phyloP scores from a whole-genome alignment of 2,797 vertebrate genomes.

The Poeciliopsis turneri region DNA sequence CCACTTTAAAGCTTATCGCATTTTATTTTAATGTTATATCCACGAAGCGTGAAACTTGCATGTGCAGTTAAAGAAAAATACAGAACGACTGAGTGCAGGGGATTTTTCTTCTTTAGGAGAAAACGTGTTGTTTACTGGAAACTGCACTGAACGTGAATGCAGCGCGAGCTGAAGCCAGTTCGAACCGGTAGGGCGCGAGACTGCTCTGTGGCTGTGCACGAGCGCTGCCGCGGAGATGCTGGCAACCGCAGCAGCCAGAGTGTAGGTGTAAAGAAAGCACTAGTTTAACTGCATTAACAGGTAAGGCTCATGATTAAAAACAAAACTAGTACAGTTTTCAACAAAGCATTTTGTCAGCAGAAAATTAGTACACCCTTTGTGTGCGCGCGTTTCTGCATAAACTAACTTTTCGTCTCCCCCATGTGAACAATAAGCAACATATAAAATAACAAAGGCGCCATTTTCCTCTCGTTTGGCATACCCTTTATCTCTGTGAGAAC shows the following conservation, averaged over 20 bases:
- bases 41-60: not conserved
- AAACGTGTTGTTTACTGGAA: not conserved
- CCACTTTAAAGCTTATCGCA: not conserved
- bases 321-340: not conserved
- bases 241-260: not conserved
- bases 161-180: conserved; percentile 80
- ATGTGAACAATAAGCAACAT: not conserved
- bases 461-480: not conserved
- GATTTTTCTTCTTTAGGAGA: not conserved
- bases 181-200: conserved; percentile 81
- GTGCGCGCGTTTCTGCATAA: not conserved
- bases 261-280: not conserved
- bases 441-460: too few species aligned
- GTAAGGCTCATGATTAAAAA: not conserved
- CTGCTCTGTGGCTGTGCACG: conserved; percentile 8
- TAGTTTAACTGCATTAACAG: not conserved
- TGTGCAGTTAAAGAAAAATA: not conserved
- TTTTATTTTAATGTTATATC: not conserved
- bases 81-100: too few species aligned
- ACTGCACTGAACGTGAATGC: conserved; percentile 40
- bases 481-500: conserved; percentile 8
- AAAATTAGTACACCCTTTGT: not conserved
- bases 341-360: not conserved
- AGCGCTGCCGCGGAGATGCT: not conserved
- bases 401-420: not conserved